Conservation (phyloP, 2,888 invertebrate genomes). For the Acronicta leporina region DNA sequence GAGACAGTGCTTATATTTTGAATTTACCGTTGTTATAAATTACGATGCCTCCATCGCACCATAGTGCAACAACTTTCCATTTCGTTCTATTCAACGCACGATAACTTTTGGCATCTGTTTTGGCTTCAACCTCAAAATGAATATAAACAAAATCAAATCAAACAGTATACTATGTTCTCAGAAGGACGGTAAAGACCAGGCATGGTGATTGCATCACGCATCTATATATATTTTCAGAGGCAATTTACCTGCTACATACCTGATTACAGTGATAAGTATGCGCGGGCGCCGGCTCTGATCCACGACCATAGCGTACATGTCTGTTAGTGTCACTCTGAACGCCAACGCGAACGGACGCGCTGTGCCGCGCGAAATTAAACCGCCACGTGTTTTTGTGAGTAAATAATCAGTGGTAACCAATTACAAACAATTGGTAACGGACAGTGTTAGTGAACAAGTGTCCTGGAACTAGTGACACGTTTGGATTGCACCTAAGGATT, state of each 20-base stretch:
- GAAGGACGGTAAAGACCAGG: slow-evolving; percentile 64
- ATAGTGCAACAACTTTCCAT: slow-evolving; percentile 45
- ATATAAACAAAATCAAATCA: slow-evolving; percentile 56
- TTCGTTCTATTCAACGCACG: slow-evolving; percentile 47
- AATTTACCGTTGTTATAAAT: slow-evolving; percentile 6
- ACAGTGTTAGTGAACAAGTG: slow-evolving; percentile 65
- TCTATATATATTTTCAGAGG: slow-evolving; percentile 73
- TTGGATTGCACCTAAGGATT: slow-evolving; percentile 75
- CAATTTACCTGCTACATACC: slow-evolving; percentile 76
- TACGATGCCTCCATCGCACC: slow-evolving; percentile 7
- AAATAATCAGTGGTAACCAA: slow-evolving; percentile 72
- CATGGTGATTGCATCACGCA: slow-evolving; percentile 69
- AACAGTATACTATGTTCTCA: slow-evolving; percentile 57
- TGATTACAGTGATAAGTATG: slow-evolving; percentile 70
- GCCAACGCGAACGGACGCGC: slow-evolving; percentile 69
- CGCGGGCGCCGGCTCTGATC: slow-evolving; percentile 70
- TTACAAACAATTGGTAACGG: slow-evolving; percentile 65
- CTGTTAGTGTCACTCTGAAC: slow-evolving; percentile 74
- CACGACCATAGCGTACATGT: slow-evolving; percentile 43
- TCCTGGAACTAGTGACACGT: slow-evolving; percentile 62
- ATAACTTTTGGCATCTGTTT: slow-evolving; percentile 41
- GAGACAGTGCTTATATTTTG: slow-evolving; percentile 14
- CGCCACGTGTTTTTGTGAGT: slow-evolving; percentile 82
- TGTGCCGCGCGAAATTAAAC: slow-evolving; percentile 47
- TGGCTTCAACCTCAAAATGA: slow-evolving; percentile 50